Percentiles rank a stretch among this genome's conserved stretches.
These are phyloP conservation scores for Tipula confusa DNA, from an alignment of 2,888 invertebrate species.

Conservation along the genomic window DNA sequence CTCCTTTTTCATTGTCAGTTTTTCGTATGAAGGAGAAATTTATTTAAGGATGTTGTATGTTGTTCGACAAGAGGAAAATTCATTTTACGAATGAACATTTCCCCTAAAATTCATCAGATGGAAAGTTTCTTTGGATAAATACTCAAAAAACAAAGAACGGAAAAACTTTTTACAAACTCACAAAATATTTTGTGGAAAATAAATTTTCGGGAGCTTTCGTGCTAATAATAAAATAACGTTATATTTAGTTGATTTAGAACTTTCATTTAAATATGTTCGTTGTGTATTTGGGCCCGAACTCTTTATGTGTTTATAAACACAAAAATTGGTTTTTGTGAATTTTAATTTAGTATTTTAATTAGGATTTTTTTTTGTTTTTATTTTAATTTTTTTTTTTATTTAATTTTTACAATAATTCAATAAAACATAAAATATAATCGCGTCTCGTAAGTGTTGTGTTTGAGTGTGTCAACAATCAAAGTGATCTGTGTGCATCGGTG, in stretches of 20 bases:
- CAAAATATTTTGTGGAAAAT: background rate
- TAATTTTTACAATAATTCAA: background rate
- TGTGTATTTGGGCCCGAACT: background rate
- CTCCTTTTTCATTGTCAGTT: no score
- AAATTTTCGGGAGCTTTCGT: conserved; percentile 25
- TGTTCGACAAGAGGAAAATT: background rate
- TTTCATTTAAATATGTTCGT: conserved; percentile 16
- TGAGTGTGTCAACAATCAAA: no score
- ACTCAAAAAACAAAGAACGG: background rate
- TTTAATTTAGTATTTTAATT: background rate
- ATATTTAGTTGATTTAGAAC: conserved; percentile 25
- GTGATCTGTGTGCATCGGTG: background rate
- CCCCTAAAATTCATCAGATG: background rate
- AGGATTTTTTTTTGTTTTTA: background rate
- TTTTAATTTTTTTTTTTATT: background rate
- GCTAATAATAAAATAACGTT: background rate
- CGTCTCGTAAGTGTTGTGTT: background rate
- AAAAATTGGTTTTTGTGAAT: background rate
- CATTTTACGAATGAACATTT: background rate
- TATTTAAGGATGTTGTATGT: background rate
- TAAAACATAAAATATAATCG: background rate
- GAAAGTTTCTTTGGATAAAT: conserved; percentile 7
- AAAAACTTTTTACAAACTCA: background rate
- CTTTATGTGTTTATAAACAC: background rate
- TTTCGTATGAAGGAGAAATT: background rate